Conservation (phyloP, 1,140 invertebrate genomes). For the Drosophila nigrodunni region DNA sequence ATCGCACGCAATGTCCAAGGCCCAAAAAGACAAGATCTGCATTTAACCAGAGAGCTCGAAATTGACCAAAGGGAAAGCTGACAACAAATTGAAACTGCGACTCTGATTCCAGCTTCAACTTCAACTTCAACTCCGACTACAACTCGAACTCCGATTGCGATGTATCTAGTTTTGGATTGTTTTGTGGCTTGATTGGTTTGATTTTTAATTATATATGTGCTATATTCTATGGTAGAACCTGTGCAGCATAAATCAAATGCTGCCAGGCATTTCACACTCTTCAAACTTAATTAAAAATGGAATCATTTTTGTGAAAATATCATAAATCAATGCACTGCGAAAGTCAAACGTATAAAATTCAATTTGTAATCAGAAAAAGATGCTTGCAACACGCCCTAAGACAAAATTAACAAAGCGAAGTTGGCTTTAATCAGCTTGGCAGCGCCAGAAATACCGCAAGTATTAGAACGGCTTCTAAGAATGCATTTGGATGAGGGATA, state of each 20-base stretch:
- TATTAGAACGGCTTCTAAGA: slow-evolving; percentile 69
- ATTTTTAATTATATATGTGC: slow-evolving; percentile 61
- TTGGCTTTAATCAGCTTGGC: slow-evolving; percentile 58
- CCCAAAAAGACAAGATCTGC: slow-evolving; percentile 40
- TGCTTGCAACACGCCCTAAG: slow-evolving; percentile 66
- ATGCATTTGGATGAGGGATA: slow-evolving; percentile 55
- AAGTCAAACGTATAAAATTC: slow-evolving; percentile 74
- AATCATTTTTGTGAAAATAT: slow-evolving; percentile 57
- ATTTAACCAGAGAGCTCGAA: slow-evolving; percentile 12
- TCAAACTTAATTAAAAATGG: slow-evolving; percentile 71
- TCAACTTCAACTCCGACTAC: no score
- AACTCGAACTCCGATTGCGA: slow-evolving; percentile 9
- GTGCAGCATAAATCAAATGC: slow-evolving; percentile 70
- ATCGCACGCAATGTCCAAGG: slow-evolving; percentile 75
- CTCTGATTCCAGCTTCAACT: not conserved
- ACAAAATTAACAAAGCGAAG: slow-evolving; percentile 19
- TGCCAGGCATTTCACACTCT: slow-evolving; percentile 60
- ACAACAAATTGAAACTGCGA: not conserved
- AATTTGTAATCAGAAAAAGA: slow-evolving; percentile 73
- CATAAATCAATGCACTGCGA: slow-evolving; percentile 76
- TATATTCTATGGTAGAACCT: slow-evolving; percentile 30
- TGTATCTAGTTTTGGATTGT: slow-evolving; percentile 26
- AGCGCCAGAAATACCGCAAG: slow-evolving; percentile 59
- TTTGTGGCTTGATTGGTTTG: slow-evolving; percentile 19
- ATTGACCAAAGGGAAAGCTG: slow-evolving; percentile 63